phyloP scores from a whole-genome alignment of 2,113 vertebrate species.

The Harpagus bidentatus region DNA sequence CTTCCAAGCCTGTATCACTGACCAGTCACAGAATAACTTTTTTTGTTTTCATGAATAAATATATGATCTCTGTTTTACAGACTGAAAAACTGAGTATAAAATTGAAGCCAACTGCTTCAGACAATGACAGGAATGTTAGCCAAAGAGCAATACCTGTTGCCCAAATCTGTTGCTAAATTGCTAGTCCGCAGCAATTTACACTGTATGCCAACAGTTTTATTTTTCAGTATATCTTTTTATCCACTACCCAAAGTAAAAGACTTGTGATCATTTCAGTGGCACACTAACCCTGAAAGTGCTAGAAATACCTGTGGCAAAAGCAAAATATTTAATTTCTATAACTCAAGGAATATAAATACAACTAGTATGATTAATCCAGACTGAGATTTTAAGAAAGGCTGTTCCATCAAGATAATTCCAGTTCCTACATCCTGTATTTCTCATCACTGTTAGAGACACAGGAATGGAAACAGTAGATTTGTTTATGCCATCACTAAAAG shows the following conservation, averaged over 20 bases:
- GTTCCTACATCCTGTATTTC: neutral
- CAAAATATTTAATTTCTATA: neutral
- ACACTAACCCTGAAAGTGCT: neutral
- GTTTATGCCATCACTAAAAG: neutral
- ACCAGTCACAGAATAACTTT: neutral
- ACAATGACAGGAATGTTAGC: neutral
- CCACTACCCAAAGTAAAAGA: neutral
- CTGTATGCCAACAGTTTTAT: neutral
- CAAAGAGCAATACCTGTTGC: constrained; percentile 22
- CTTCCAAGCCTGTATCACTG: neutral
- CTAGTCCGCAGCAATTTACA: neutral
- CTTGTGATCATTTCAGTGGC: neutral
- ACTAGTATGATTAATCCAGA: neutral
- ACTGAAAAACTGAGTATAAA: neutral
- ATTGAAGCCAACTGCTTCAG: constrained; percentile 30
- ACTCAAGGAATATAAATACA: neutral
- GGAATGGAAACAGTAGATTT: neutral
- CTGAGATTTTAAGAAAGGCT: neutral
- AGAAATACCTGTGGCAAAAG: neutral
- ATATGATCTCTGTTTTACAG: neutral
- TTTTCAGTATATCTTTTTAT: neutral
- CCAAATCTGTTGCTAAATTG: constrained; percentile 5
- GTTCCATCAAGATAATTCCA: neutral
- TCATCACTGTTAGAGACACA: neutral
- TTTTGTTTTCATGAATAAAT: neutral